Base-by-base conservation (phyloP, 1,140 invertebrate species). In the Fopius arisanus region DNA sequence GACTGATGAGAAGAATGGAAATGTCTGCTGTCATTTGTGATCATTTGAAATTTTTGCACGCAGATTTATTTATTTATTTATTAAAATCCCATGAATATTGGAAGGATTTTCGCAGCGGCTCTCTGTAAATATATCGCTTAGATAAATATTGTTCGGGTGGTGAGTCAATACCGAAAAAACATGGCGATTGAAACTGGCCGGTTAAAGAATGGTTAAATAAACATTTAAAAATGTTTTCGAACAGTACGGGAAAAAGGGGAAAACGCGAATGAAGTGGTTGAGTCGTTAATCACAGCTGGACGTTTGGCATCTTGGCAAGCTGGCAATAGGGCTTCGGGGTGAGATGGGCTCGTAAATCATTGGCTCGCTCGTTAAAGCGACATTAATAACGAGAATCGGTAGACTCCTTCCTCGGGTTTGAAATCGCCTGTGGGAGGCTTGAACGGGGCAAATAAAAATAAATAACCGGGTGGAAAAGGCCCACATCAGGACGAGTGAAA, bases 201-300 rank as follows among this genome's bases (percentile, higher is more conserved):
- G 26, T 43, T 29, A 10, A 62, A 28, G 16, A 74, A 26, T 68
- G 14, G 54, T 59, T 59, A 59, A 59, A 59, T 59, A 28, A 59
- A 59, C 19, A 59, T 23, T 59, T 21, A 21, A n/a, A 23, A 7
- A 26, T 59, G 23, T 59, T 59, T 59, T 28, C 19, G 7, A 5
- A 1, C 19, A 26, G 23, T 10, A 19, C 21, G 26, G 10, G 2
- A 59, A 59, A 59, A 59, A 26, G 2, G 3, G 21, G 3, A 14
- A 28, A 59, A 59, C 23, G 54, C 54, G 43, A 19, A 51, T 51
- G 43, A 51, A 51, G 54, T 59, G 23, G 54, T 59, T 59, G 5
- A 59, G 54, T 74, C 68, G 73, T 74, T 66, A 74, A 74, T 74
- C 68, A 74, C 63, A 62, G 19, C 31, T 23, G 40, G 65, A 65